phyloP scores from a whole-genome alignment of 2,888 invertebrate genomes.

The Lamellibrachia columna region DNA sequence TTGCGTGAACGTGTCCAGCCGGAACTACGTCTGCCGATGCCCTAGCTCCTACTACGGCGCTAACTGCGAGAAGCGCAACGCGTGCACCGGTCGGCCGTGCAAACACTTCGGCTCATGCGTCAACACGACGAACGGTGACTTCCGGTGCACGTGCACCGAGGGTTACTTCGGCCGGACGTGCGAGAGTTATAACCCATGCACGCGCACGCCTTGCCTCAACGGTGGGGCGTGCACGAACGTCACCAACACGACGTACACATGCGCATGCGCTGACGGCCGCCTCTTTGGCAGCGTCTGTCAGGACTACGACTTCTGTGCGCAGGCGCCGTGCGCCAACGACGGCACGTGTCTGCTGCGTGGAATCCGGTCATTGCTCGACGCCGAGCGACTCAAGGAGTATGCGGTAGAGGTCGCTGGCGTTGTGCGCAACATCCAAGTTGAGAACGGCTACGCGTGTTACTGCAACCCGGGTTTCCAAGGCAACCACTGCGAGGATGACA shows the following conservation, averaged over 20 bases:
- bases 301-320: constrained; percentile 50
- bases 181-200: constrained; percentile 42
- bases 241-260: constrained; percentile 40
- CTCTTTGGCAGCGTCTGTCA: constrained; percentile 47
- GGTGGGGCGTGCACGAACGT: constrained; percentile 37
- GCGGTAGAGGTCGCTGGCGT: constrained; percentile 17
- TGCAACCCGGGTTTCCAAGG: constrained; percentile 43
- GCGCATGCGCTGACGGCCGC: constrained; percentile 41
- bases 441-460: constrained; percentile 46
- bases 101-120: constrained; percentile 49
- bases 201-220: constrained; percentile 41
- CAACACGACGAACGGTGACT: constrained; percentile 28
- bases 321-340: constrained; percentile 47
- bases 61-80: constrained; percentile 47
- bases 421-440: constrained; percentile 20
- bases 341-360: constrained; percentile 46
- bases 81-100: constrained; percentile 47
- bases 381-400: constrained; percentile 42
- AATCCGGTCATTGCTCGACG: constrained; percentile 30
- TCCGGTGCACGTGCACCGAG: constrained; percentile 35
- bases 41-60: constrained; percentile 40
- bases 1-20: constrained; percentile 29
- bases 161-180: constrained; percentile 42
- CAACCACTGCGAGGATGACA: constrained; percentile 44
- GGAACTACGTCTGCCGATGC: constrained; percentile 33